A percentile compares a stretch with the other conserved stretches of the same genome.
phyloP scores from a whole-genome alignment of 2,888 invertebrate genomes.

The Ennomos quercinarius region DNA sequence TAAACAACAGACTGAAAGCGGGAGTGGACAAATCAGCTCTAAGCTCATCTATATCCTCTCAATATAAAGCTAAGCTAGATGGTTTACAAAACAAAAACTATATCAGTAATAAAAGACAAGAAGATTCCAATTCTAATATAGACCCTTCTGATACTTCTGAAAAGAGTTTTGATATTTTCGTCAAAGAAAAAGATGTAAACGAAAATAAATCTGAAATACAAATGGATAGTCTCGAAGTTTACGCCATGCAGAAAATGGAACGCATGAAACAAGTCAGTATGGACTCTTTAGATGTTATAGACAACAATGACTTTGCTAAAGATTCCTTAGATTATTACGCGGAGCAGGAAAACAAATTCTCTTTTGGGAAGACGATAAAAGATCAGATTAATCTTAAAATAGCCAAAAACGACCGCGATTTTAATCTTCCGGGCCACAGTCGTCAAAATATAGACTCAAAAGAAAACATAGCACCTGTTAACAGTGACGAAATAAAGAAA shows the following conservation, averaged over 20 bases:
- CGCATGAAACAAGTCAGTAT: slow-evolving; percentile 76
- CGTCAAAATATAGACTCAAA: slow-evolving; percentile 58
- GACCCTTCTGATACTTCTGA: slow-evolving; percentile 73
- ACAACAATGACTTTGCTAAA: slow-evolving; percentile 76
- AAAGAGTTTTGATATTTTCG: slow-evolving; percentile 86
- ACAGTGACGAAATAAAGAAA: slow-evolving; percentile 85
- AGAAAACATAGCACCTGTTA: slow-evolving; percentile 71
- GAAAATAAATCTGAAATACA: slow-evolving; percentile 86
- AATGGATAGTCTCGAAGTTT: slow-evolving; percentile 86
- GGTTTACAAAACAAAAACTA: slow-evolving; percentile 80
- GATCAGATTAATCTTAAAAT: slow-evolving; percentile 68
- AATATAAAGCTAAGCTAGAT: slow-evolving; percentile 81
- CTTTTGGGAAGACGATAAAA: slow-evolving; percentile 63
- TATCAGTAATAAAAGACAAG: slow-evolving; percentile 62
- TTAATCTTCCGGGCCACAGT: slow-evolving; percentile 56
- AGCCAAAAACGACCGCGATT: slow-evolving; percentile 58
- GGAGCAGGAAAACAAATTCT: slow-evolving; percentile 70
- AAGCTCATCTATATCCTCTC: slow-evolving; percentile 76
- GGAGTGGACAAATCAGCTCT: slow-evolving; percentile 72
- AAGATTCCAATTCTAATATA: slow-evolving; percentile 74
- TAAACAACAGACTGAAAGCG: slow-evolving; percentile 81
- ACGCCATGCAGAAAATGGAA: slow-evolving; percentile 77
- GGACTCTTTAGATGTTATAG: slow-evolving; percentile 81
- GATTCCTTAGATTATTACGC: slow-evolving; percentile 81
- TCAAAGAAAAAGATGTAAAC: slow-evolving; percentile 86